Evolutionary conservation across 2,797 vertebrate genomes (phyloP), one percentile per base, ranked within the genome.

Genomic region (Phylloscopus collybita): DNA sequence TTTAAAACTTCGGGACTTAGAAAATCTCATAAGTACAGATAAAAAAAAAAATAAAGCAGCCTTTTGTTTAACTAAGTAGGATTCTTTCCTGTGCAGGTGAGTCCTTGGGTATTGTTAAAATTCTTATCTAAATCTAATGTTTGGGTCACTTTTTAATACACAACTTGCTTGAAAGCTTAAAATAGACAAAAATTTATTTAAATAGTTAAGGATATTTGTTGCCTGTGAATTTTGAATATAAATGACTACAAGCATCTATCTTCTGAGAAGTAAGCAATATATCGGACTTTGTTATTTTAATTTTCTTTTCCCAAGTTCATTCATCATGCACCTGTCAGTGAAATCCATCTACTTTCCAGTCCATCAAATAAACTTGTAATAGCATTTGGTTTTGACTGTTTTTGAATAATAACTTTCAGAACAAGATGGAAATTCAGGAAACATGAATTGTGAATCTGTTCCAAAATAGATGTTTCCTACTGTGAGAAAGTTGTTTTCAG

Each of bases 261-360:
- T 95, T 82, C 73, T 64, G 60, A 93, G 74, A 87, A 59, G 15
- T 70, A 90, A 82, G 44, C 30, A 83, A 93, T 89, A 80, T 83
- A 88, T 47, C 75, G 62, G 53, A 86, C 40, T 86, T 66, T 10
- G 47, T 82, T 83, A 90, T 93, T 95, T 87, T 88, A 36, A 72
- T 95, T 94, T 94, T 91, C 78, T 88, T 92, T 72, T 84, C 49
- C 47, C 30, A 84, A 51, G 42, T 85, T 88, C 75, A 95, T 96
- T 67, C 49, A 70, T 94, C 87, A 79, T 30, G 34, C 53, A 92
- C 18, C 80, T 94, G 90, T 93, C 93, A 93, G 64, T 75, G 40
- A 80, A 75, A 93, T 80, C 79, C 73, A 75, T 72, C 75, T 89
- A 49, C 75, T 96, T 93, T 95, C 69, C 72, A 93, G 92, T 90